Base-by-base conservation (phyloP, 2,797 vertebrate species). In the Lagorchestes hirsutus region DNA sequence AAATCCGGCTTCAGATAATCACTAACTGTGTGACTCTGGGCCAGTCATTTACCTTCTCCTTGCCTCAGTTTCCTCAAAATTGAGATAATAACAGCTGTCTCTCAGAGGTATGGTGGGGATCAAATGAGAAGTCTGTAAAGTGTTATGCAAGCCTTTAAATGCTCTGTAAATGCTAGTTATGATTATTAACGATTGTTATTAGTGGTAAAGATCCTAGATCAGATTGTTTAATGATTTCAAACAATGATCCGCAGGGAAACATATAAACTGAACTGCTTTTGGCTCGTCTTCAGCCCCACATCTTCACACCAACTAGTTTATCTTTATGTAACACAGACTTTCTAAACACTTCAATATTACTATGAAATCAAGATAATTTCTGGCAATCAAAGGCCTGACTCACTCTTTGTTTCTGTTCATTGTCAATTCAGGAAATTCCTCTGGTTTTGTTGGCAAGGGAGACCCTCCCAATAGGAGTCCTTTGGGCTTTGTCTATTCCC, bases 391-490 rank as follows among this genome's bases (percentile, higher is more conserved):
- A 92, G 93, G 16, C 97, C 97, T 98, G 98, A 98, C 98, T 98
- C 98, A 98, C 97, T 98, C 98, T 95, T 98, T 98, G 98, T 98
- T 98, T 97, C 98, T 98, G 97, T 93, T 97, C 97, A 95, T 97
- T 97, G 98, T 98, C 97, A 97, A 95, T 97, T 98, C 97, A 98
- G 98, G 98, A 98, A 98, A 98, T 98, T 98, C 98, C 98, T 98
- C 96, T 95, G 98, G 97, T 98, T 98, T 98, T 96, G 97, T 98
- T 98, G 97, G 97, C 97, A 98, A 82, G 92, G 31, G 96, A 97
- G 96, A 95, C 92, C 93, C 96, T 97, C 95, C 97, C 97, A 97
- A 95, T 22, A 55, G 93, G 82, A 94, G 87, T 97, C 96, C 96
- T 95, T 97, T 95, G 96, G 97, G 97, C 98, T 97, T 96, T 95